Conservation (phyloP, 2,113 vertebrate genomes). For the Thinocorus orbignyianus region DNA sequence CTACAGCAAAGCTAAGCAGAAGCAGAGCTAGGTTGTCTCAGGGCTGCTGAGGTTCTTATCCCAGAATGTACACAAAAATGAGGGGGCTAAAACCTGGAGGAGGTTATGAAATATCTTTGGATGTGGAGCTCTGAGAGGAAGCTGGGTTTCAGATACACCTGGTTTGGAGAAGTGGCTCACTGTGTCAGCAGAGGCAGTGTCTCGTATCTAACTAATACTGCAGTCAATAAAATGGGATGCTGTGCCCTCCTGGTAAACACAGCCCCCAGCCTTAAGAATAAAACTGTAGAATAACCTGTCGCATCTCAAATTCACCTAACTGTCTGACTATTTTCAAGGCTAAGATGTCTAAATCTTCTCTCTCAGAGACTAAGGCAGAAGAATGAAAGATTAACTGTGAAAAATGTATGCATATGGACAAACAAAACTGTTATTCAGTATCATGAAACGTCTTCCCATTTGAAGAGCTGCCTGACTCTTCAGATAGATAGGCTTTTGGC, state of each 20-base stretch:
- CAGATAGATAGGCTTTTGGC: constrained; percentile 14
- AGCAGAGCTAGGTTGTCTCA: neutral
- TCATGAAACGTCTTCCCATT: neutral
- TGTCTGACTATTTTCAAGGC: neutral
- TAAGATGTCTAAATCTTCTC: neutral
- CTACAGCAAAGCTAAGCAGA: neutral
- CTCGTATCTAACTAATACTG: neutral
- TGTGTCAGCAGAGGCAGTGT: neutral
- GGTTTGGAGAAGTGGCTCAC: neutral
- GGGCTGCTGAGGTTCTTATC: neutral
- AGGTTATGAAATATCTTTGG: neutral
- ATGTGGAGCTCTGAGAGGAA: neutral
- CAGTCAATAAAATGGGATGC: neutral
- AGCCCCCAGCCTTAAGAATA: neutral
- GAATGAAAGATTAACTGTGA: neutral
- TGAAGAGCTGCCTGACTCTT: constrained; percentile 5
- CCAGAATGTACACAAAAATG: neutral
- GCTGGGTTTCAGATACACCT: neutral
- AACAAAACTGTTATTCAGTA: neutral
- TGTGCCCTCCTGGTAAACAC: neutral
- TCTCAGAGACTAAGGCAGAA: neutral
- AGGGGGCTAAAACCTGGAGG: neutral
- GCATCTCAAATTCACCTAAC: neutral
- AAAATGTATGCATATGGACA: neutral
- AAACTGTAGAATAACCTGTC: neutral